These are phyloP conservation scores for Drosophila paramelanica DNA, from an alignment of 2,888 invertebrate genomes.

Conservation along the genomic window DNA sequence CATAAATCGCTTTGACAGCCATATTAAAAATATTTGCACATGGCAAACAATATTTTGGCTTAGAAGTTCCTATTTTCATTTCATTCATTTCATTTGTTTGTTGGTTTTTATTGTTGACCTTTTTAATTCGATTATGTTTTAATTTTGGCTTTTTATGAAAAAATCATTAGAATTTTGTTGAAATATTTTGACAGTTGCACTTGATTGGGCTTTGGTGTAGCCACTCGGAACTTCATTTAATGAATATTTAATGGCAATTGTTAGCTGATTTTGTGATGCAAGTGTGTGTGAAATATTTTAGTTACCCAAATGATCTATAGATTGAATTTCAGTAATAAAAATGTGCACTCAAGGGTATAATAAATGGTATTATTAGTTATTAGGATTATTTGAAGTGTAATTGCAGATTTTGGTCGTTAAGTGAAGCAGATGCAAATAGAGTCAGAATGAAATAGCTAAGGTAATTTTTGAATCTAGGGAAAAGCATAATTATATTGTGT, in stretches of 20 bases:
- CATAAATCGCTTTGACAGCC: slow-evolving; percentile 39
- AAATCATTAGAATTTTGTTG: slow-evolving; percentile 32
- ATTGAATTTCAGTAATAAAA: no score
- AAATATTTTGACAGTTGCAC: slow-evolving; percentile 42
- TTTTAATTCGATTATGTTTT: slow-evolving; percentile 36
- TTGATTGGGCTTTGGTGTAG: slow-evolving; percentile 15
- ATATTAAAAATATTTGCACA: slow-evolving; percentile 39
- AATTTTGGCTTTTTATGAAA: slow-evolving; percentile 5
- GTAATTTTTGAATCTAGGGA: no score
- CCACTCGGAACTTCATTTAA: background rate
- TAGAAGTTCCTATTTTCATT: slow-evolving; percentile 1
- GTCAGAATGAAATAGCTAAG: background rate
- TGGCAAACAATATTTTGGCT: slow-evolving; percentile 21
- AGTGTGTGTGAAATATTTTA: slow-evolving; percentile 3
- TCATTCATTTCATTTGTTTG: slow-evolving; percentile 8
- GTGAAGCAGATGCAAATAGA: background rate
- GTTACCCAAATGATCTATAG: background rate
- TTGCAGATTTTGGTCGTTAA: background rate
- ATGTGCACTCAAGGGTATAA: background rate
- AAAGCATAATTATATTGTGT: no score
- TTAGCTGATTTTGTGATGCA: slow-evolving; percentile 33
- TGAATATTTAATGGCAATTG: slow-evolving; percentile 41
- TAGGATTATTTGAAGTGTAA: background rate
- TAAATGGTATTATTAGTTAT: background rate
- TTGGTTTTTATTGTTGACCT: background rate